phyloP scores from a whole-genome alignment of 2,113 vertebrate genomes.

The Phrynocephalus versicolor region DNA sequence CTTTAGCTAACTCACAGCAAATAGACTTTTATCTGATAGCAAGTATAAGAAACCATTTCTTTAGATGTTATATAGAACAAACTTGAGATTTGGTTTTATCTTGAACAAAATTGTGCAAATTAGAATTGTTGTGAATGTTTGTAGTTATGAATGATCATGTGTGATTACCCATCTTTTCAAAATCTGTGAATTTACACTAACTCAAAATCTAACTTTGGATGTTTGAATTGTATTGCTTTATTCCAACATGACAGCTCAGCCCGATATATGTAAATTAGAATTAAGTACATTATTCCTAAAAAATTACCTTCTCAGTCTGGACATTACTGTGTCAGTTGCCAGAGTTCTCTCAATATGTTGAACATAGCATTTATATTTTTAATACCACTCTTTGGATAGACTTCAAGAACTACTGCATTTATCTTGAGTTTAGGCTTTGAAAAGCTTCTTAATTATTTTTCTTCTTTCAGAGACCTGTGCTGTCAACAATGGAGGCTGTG shows the following conservation, averaged over 20 bases:
- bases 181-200: background rate
- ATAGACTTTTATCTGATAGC: background rate
- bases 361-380: background rate
- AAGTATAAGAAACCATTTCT: background rate
- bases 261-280: background rate
- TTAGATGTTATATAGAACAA: background rate
- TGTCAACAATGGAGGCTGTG: conserved; percentile 96
- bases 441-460: background rate
- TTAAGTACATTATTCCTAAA: background rate
- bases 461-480: conserved; percentile 90
- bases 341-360: background rate
- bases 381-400: background rate
- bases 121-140: background rate
- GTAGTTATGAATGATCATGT: background rate
- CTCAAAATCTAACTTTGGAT: background rate
- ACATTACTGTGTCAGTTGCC: background rate
- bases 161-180: background rate
- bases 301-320: background rate
- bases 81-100: background rate
- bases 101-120: background rate
- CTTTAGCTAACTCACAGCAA: background rate
- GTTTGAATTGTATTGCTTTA: background rate
- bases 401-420: background rate
- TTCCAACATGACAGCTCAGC: background rate
- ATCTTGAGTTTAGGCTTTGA: background rate